A percentile compares a stretch with the other conserved stretches of the same genome.
Evolutionary conservation across 2,888 invertebrate species (phyloP).

Genomic region (Desoria tigrina): DNA sequence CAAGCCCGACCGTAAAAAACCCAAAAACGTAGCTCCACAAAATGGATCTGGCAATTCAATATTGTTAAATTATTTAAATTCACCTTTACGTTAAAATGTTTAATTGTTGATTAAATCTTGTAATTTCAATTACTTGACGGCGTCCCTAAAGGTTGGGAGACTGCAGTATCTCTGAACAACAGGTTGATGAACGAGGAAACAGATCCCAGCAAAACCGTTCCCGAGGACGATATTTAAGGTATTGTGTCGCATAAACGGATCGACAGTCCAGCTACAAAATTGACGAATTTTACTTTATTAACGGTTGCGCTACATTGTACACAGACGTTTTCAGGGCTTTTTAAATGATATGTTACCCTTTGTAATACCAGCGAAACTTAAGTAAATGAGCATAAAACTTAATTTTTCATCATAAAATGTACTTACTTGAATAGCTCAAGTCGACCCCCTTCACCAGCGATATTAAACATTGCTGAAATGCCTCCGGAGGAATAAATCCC

Average conservation of each 20-base stretch:
- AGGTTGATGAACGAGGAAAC: slow-evolving; percentile 47
- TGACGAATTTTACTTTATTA: neutral
- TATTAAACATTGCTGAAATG: slow-evolving; percentile 35
- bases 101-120: neutral
- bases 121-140: slow-evolving; percentile 31
- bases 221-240: slow-evolving; percentile 49
- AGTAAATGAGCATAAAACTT: neutral
- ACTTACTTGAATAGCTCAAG: slow-evolving; percentile 35
- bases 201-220: slow-evolving; percentile 44
- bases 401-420: neutral
- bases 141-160: slow-evolving; percentile 34
- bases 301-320: neutral
- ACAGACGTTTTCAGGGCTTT: neutral
- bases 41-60: slow-evolving; percentile 15
- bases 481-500: slow-evolving; percentile 48
- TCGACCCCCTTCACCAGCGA: slow-evolving; percentile 37
- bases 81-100: neutral
- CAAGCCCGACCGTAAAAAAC: slow-evolving; percentile 34
- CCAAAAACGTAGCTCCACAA: slow-evolving; percentile 28
- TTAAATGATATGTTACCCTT: too few species aligned
- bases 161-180: slow-evolving; percentile 51
- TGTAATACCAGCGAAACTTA: too few species aligned
- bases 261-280: slow-evolving; percentile 42
- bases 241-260: slow-evolving; percentile 52
- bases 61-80: neutral